phyloP scores from a whole-genome alignment of 1,140 invertebrate species.

The Nasonia longicornis region DNA sequence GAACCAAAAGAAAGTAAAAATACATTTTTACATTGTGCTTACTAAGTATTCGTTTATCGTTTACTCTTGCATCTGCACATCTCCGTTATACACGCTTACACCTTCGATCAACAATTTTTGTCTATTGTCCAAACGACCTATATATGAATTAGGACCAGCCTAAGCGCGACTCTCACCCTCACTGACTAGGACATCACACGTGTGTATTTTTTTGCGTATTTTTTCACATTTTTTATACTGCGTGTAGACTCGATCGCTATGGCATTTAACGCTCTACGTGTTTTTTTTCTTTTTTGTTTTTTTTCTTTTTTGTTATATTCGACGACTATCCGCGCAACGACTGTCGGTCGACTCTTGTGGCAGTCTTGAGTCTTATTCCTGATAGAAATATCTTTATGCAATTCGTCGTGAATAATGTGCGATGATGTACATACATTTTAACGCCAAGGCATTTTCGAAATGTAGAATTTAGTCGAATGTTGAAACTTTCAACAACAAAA shows the following conservation, averaged over 20 bases:
- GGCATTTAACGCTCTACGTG: slow-evolving; percentile 49
- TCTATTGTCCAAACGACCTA: slow-evolving; percentile 52
- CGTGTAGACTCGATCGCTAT: slow-evolving; percentile 49
- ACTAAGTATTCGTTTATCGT: slow-evolving; percentile 32
- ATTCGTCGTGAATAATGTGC: slow-evolving; percentile 11
- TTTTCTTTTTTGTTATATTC: background rate
- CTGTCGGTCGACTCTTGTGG: slow-evolving; percentile 11
- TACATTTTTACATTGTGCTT: slow-evolving; percentile 30
- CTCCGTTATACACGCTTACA: background rate
- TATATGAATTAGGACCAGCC: slow-evolving; percentile 60
- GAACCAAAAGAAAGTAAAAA: slow-evolving; percentile 5
- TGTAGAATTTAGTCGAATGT: background rate
- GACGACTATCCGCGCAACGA: slow-evolving; percentile 44
- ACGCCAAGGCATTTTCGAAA: background rate
- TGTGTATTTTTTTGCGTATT: slow-evolving; percentile 15
- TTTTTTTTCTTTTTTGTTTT: slow-evolving; percentile 11
- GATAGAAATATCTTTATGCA: slow-evolving; percentile 33
- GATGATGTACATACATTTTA: background rate
- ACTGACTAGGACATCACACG: slow-evolving; percentile 50
- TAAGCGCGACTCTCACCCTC: slow-evolving; percentile 51
- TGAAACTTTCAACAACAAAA: background rate
- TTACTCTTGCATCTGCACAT: background rate
- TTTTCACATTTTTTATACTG: slow-evolving; percentile 21
- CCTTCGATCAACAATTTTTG: background rate
- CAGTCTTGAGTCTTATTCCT: slow-evolving; percentile 38